Conservation (phyloP, 2,797 vertebrate genomes). For the Serranus cabrilla region DNA sequence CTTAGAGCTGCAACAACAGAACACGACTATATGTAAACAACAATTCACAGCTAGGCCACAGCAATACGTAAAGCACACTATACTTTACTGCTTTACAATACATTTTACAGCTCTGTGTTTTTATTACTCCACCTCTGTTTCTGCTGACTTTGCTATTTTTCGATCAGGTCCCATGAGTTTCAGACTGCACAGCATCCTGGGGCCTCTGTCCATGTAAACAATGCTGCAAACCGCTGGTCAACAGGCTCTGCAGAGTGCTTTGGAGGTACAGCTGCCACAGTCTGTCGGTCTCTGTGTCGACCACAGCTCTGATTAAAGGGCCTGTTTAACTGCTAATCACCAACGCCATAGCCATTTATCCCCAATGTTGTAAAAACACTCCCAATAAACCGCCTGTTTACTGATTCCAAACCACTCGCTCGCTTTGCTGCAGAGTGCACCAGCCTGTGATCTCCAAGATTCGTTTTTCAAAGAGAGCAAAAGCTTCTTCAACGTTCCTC, state of each 20-base stretch:
- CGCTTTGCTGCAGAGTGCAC: conserved; percentile 26
- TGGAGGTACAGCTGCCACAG: conserved; percentile 63
- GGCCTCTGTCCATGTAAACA: conserved; percentile 63
- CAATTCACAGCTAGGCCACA: conserved; percentile 15
- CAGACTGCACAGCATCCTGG: conserved; percentile 44
- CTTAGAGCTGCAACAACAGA: conserved; percentile 11
- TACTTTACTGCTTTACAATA: neutral
- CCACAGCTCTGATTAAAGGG: conserved; percentile 72
- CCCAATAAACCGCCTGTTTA: conserved; percentile 55
- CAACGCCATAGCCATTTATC: conserved; percentile 51
- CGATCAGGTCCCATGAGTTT: conserved; percentile 27
- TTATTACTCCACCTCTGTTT: neutral
- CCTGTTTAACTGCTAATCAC: conserved; percentile 58
- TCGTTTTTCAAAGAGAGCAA: neutral
- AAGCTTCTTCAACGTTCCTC: neutral
- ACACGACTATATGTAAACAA: neutral
- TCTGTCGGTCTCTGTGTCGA: conserved; percentile 64
- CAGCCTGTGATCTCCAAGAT: neutral
- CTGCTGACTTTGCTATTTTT: conserved; percentile 27
- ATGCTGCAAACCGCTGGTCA: conserved; percentile 44
- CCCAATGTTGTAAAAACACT: conserved; percentile 40
- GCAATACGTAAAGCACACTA: neutral
- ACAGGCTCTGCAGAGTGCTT: conserved; percentile 46
- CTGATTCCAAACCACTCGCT: conserved; percentile 36
- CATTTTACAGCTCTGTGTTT: conserved; percentile 7